Base-by-base conservation (phyloP, 2,797 vertebrate genomes). In the Karalla daura region DNA sequence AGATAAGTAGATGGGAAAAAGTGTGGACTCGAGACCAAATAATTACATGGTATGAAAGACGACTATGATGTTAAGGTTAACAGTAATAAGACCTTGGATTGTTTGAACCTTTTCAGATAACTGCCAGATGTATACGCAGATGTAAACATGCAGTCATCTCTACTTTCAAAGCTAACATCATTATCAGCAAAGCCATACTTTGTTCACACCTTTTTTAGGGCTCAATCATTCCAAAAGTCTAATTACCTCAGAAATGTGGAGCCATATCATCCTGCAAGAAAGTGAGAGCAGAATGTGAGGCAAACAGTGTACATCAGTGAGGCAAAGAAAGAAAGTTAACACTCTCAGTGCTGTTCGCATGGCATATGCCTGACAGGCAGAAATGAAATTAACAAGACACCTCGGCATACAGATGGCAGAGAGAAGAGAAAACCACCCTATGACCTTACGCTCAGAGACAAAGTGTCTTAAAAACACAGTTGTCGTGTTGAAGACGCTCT, bases 341-440 rank as follows among this genome's bases (percentile, higher is more conserved):
- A 79, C 83, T 83, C 62, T 54, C 58, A 6, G 23, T 25, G 70
- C 63, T 64, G 53, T 75, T 86, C 76, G 63, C 67, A 74, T 85
- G 76, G 63, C 83, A 77, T 73, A 79, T 78, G 76, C 54, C 77
- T 77, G 76, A 85, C 76, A 84, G 25, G 71, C 63, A 76, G 68
- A 84, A 82, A 79, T 70, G 14, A 87, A 89, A 89, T 89, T 80
- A 87, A 82, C 70, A 76, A 84, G 75, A 84, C 81, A 84, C 68
- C 74, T 89, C 78, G 20, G 73, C 75, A 51, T 80, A 79, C 70
- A 83, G 74, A 80, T 69, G 78, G 78, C 72, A 54, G 64, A 59
- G 74, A 74, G 75, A 72, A 86, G 68, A 63, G 68, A 82, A 78
- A 85, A 56, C 28, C 56, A 74, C 83, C 71, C 72, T 56, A n/a